Evolutionary conservation across 2,888 invertebrate genomes (phyloP).

Genomic region (Mactromeris polynyma): DNA sequence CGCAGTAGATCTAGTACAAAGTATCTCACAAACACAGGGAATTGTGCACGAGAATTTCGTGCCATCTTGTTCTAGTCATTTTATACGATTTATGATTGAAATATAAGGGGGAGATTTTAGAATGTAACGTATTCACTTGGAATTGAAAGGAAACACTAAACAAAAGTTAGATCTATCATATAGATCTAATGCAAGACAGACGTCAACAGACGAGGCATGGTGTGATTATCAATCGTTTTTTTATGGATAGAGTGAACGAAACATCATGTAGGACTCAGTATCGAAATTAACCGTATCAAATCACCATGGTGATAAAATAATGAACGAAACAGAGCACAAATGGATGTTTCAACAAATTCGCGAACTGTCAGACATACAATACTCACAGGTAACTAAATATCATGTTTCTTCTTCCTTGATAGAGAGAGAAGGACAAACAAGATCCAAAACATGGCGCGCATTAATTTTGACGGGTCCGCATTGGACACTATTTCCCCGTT

Average conservation of each 20-base stretch:
- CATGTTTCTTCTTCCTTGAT: not conserved
- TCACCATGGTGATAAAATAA: not conserved
- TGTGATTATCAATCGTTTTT: no score
- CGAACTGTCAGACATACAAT: not conserved
- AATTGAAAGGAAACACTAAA: no score
- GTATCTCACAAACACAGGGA: no score
- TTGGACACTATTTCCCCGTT: not conserved
- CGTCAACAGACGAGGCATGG: no score
- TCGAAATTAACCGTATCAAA: not conserved
- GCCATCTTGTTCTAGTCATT: not conserved
- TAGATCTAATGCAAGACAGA: not conserved
- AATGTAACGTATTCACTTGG: no score
- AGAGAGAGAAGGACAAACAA: constrained; percentile 5
- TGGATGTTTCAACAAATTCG: not conserved
- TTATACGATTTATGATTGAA: no score
- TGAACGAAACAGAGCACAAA: not conserved
- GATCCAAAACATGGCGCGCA: not conserved
- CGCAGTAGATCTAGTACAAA: no score
- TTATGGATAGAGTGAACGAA: not conserved
- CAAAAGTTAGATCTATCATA: no score
- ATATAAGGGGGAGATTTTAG: no score
- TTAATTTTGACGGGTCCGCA: not conserved
- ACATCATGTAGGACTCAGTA: not conserved
- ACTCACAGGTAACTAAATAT: not conserved
- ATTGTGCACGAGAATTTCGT: not conserved